A percentile compares a stretch with the other conserved stretches of the same genome.
These are phyloP conservation scores for Acanthurus leucopareius DNA, from an alignment of 2,797 vertebrate genomes.

Conservation along the genomic window DNA sequence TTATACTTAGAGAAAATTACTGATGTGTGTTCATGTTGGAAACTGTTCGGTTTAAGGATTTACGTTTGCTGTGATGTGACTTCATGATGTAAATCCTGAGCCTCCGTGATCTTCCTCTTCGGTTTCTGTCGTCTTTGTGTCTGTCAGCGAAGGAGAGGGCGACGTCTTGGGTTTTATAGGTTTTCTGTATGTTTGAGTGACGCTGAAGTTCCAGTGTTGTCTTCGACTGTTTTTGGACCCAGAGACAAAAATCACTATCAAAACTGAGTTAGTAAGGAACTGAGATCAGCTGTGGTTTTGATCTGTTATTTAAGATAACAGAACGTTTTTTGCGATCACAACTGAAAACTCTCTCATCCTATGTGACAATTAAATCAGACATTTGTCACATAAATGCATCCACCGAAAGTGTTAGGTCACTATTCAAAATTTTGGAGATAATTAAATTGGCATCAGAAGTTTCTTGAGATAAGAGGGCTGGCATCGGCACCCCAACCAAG, in stretches of 20 bases:
- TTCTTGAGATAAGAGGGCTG: neutral
- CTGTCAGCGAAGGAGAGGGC: neutral
- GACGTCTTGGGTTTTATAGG: neutral
- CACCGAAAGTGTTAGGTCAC: too few species aligned
- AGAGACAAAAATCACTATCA: neutral
- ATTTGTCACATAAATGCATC: too few species aligned
- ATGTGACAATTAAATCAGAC: too few species aligned
- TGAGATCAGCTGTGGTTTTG: neutral
- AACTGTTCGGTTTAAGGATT: neutral
- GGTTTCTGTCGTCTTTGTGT: neutral
- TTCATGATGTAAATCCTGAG: neutral
- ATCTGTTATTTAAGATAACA: neutral
- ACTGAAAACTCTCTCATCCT: too few species aligned
- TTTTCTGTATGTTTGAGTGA: neutral
- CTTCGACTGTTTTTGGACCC: neutral
- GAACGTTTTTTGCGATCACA: neutral
- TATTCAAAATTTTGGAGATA: neutral
- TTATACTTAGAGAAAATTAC: slow-evolving; percentile 19
- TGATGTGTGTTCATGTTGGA: neutral
- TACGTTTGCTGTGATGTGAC: neutral
- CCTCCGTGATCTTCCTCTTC: neutral
- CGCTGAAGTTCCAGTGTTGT: too few species aligned
- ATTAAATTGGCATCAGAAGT: neutral
- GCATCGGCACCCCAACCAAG: neutral
- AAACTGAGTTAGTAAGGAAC: neutral